These are phyloP conservation scores for Athalia rosae DNA, from an alignment of 2,888 invertebrate genomes.

Conservation along the genomic window DNA sequence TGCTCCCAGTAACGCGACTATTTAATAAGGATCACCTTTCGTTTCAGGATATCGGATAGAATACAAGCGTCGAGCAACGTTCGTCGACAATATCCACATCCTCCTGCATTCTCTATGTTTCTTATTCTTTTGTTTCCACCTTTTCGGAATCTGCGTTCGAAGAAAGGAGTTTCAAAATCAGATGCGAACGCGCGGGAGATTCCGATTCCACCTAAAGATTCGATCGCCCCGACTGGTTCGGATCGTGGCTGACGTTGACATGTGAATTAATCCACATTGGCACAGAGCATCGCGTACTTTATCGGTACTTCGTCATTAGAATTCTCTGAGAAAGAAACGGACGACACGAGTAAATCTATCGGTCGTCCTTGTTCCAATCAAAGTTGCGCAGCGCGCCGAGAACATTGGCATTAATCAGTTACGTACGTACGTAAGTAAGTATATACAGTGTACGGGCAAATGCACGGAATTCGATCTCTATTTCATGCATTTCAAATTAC, in stretches of 20 bases:
- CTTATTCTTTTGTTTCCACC: no score
- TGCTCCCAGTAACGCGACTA: not conserved
- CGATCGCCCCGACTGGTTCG: not conserved
- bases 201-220: not conserved
- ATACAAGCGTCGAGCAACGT: not conserved
- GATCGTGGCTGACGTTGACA: not conserved
- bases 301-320: not conserved
- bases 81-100: not conserved
- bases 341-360: slow-evolving; percentile 42
- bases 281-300: not conserved
- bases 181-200: not conserved
- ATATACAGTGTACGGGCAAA: slow-evolving; percentile 27
- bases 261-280: not conserved
- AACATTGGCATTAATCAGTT: not conserved
- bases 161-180: no score
- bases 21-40: slow-evolving; percentile 18
- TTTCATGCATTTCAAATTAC: slow-evolving; percentile 29
- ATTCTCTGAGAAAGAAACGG: slow-evolving; percentile 32
- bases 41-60: not conserved
- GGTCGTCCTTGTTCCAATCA: slow-evolving; percentile 45
- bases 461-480: slow-evolving; percentile 30
- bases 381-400: not conserved
- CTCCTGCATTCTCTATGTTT: not conserved
- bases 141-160: no score
- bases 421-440: not conserved